phyloP scores from a whole-genome alignment of 1,140 invertebrate genomes.

The Lepidurus arcticus region DNA sequence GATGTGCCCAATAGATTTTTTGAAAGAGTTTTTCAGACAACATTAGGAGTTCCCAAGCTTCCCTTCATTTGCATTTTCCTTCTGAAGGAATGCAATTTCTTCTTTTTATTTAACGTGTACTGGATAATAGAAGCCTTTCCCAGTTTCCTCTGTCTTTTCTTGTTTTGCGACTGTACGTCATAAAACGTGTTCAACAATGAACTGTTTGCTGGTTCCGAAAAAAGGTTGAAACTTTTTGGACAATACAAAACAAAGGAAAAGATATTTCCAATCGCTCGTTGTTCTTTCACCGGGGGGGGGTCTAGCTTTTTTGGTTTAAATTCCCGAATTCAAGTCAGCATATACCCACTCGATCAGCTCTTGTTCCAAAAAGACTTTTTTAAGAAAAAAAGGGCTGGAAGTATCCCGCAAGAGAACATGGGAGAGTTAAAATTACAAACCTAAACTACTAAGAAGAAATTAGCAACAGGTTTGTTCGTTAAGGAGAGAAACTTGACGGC shows the following conservation, averaged over 20 bases:
- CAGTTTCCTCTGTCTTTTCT: neutral
- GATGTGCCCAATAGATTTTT: neutral
- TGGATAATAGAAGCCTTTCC: neutral
- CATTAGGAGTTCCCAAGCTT: neutral
- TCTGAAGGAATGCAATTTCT: constrained; percentile 8
- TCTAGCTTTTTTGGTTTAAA: neutral
- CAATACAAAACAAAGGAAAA: neutral
- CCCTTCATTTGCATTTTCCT: neutral
- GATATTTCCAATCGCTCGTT: constrained; percentile 5
- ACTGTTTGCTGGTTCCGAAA: constrained; percentile 3
- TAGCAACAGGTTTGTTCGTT: neutral
- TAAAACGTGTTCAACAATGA: neutral
- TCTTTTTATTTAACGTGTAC: neutral
- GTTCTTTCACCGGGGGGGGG: neutral
- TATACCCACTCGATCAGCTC: neutral
- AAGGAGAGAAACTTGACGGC: neutral
- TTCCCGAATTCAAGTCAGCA: constrained; percentile 9
- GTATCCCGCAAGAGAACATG: neutral
- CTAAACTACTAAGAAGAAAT: neutral
- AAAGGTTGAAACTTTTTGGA: neutral
- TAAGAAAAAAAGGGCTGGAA: neutral
- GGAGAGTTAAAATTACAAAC: neutral
- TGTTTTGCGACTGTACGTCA: neutral
- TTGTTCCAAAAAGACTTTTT: neutral
- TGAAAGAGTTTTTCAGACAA: neutral